Base-by-base conservation (phyloP, 2,113 vertebrate genomes). In the Emberiza fucata region DNA sequence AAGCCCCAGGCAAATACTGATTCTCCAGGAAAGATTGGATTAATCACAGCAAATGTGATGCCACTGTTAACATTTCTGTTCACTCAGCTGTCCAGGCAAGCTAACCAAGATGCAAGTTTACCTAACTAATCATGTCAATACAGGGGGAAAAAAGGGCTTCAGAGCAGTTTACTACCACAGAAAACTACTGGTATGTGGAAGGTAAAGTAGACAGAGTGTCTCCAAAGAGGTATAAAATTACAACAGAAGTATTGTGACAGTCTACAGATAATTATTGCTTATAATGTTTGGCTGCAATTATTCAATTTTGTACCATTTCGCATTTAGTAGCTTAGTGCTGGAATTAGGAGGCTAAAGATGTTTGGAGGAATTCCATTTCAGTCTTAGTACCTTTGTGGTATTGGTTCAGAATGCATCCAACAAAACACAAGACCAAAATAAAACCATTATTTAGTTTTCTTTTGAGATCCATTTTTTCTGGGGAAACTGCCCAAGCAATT, bases 41-140 rank as follows among this genome's bases (percentile, higher is more conserved):
- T 97, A 95, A 96, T 96, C 89, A 91, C 66, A 95, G 93, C 85
- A 94, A 89, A 95, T 14, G 6, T 5, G 56, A 87, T 14, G 23
- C 77, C 44, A 53, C 29, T 45, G 51, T 45, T 88, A 94, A 90
- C 59, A 78, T 89, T 98, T 95, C 57, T 85, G 77, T 40, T 82
- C 72, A 66, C 40, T 80, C n/a, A 33, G 53, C 77, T 88, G 79
- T 61, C 19, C 11, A 11, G 79, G 78, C 44, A 81, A 81, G 44
- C 29, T 39, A 61, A 70, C 47, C 65, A 54, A 27, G 51, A 73
- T 91, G 50, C 54, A 89, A 96, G n/a, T 86, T 95, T 94, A 70
- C 68, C 35, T 66, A 83, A 54, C 21, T 64, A 81, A 80, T 86
- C 48, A 54, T 50, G 44, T 81, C 28, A 33, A n/a, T n/a, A 71